Evolutionary conservation across 2,888 invertebrate species (phyloP), one percentile per base, ranked within the genome.

Genomic region (Prenolepis imparis): DNA sequence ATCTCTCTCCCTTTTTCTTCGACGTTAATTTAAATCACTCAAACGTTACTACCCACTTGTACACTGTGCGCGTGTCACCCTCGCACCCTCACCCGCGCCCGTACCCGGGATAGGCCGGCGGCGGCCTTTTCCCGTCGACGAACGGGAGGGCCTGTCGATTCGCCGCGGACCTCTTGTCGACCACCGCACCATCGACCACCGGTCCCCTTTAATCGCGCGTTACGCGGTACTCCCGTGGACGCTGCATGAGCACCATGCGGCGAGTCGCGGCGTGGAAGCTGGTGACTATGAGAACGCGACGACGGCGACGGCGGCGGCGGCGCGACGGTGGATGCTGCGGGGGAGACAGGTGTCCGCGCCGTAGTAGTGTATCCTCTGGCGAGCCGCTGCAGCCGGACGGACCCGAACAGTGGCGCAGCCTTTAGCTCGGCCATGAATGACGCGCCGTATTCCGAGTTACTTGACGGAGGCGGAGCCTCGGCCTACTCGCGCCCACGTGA

Each of bases 401-500:
- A 90, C 86, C 90, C 89, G 91, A 89, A 91, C 88, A 90, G 88
- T 90, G 90, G 91, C 92, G 92, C 92, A 92, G 92, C 92, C 93
- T 93, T 93, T 92, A 93, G 93, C 92, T 93, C 94, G 93, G 93
- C 93, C 93, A 94, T 94, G 94, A 94, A 94, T 94, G 95, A 94
- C 92, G 92, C 90, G 88, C 84, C 90, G 90, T 87, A 88, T 90
- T 88, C 90, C 92, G 88, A 88, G 90, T 91, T 83, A 88, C 92
- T 90, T 93, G 95, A 96, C 96, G 96, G 96, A 96, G 91, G 94
- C 95, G 92, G 93, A 91, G 94, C 90, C 91, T 93, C 93, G 80
- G 77, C 90, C 89, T 90, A 87, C 89, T 87, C 88, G 87, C 91
- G 90, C 82, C 92, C 93, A 92, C 93, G 93, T 93, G 93, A 92